Conservation (phyloP, 2,888 invertebrate species). For the Hermaeophaga mercurialis region DNA sequence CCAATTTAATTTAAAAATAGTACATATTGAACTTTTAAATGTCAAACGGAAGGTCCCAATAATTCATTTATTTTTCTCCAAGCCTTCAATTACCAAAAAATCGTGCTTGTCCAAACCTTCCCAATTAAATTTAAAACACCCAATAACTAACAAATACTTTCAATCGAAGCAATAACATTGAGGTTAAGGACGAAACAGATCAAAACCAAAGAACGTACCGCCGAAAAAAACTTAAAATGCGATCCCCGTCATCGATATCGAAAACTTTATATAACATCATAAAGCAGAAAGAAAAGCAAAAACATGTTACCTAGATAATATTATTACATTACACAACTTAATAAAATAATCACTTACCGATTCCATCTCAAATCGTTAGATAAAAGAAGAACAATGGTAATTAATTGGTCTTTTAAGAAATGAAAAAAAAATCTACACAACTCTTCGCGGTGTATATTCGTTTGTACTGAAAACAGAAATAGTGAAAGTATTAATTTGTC, state of each 20-base stretch:
- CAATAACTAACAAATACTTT: too few relatives aligned
- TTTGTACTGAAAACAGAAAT: slow-evolving; percentile 29
- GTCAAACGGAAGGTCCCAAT: not conserved
- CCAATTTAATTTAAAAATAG: too few relatives aligned
- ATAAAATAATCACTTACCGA: slow-evolving; percentile 32
- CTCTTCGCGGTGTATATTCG: slow-evolving; percentile 27
- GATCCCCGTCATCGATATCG: not conserved
- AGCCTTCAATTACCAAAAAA: not conserved
- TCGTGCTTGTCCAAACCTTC: not conserved
- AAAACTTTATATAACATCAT: slow-evolving; percentile 19
- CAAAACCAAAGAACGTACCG: slow-evolving; percentile 1
- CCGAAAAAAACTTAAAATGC: not conserved
- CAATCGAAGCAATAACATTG: not conserved
- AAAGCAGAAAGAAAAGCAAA: too few relatives aligned
- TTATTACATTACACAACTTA: slow-evolving; percentile 21
- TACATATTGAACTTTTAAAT: too few relatives aligned
- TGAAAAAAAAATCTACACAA: slow-evolving; percentile 21
- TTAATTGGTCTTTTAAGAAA: slow-evolving; percentile 25
- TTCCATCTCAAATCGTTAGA: slow-evolving; percentile 28
- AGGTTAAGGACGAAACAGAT: slow-evolving; percentile 6
- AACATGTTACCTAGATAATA: too few relatives aligned
- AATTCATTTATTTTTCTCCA: not conserved
- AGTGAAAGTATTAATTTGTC: slow-evolving; percentile 37
- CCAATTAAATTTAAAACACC: too few relatives aligned
- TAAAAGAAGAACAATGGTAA: slow-evolving; percentile 24